Evolutionary conservation across 2,113 vertebrate genomes (phyloP), one percentile per base, ranked within the genome.

Genomic region (Suricata suricatta): DNA sequence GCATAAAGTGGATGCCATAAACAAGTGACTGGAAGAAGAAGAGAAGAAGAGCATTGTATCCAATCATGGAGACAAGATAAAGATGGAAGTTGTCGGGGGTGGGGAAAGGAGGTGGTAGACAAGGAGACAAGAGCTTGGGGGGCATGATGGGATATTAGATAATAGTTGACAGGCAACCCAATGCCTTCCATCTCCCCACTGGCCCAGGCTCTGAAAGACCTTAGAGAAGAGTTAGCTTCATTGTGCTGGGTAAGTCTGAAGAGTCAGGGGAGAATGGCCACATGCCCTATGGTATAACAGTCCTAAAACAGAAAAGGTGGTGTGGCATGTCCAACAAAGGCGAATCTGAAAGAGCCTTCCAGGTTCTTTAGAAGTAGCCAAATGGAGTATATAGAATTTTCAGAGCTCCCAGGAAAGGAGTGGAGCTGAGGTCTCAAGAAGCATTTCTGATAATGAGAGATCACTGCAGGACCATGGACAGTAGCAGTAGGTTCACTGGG

Each of bases 21-120:
- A 13, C 33, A 81, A 74, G 54, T 19, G 38, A n/a, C 7, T 66
- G 5, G 52, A 35, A 31, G 81, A 88, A 64, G 71, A 85, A 66
- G 10, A 76, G 68, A 64, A 41, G 41, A 74, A 63, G 63, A 80
- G 31, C 14, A 12, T 52, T 93, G 35, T 52, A 14, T 87, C 31
- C 94, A 88, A 21, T 27, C 25, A 47, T 9, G 7, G 80, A 68
- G 23, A 87, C 57, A 77, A 72, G 38, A 15, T 29, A 38, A 69
- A 72, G 54, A 74, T 25, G 8, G 16, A 72, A 10, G 3, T 47
- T 33, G 4, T 12, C 4, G 19, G 74, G 23, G 14, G 0, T 5
- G 4, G 10, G 0, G 1, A 3, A 38, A 14, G 8, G 8, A 25
- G 12, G 7, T 13, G 3, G n/a, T 25, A 44, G 41, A 21, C 29